Evolutionary conservation across 2,888 invertebrate genomes (phyloP).

Genomic region (Habrosyne pyritoides): DNA sequence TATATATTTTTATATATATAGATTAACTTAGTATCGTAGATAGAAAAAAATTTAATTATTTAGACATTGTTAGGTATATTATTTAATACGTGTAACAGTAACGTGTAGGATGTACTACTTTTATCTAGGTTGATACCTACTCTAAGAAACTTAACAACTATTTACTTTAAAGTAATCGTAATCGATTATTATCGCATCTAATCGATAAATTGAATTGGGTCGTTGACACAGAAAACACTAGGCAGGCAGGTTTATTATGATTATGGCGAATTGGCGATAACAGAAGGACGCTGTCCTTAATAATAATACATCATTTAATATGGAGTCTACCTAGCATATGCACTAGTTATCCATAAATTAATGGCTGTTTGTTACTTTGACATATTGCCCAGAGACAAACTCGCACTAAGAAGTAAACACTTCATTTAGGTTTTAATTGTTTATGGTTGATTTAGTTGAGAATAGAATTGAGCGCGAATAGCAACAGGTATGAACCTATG

Average conservation of each 20-base stretch:
- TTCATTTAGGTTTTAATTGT: no score
- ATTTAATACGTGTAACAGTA: neutral
- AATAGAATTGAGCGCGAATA: no score
- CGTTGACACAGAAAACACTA: slow-evolving; percentile 10
- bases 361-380: no score
- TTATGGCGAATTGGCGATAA: slow-evolving; percentile 10
- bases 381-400: no score
- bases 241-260: neutral
- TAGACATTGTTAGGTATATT: neutral
- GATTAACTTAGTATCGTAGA: no score
- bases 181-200: neutral
- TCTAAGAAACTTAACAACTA: neutral
- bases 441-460: no score
- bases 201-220: slow-evolving; percentile 13
- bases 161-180: slow-evolving; percentile 1
- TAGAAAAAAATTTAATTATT: no score
- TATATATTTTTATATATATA: no score
- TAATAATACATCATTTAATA: neutral
- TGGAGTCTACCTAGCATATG: neutral
- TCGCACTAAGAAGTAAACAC: no score
- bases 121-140: neutral
- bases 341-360: neutral
- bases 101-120: neutral
- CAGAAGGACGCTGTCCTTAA: no score
- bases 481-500: no score